Conservation (phyloP, 1,140 invertebrate species). For the Octopus bimaculoides region DNA sequence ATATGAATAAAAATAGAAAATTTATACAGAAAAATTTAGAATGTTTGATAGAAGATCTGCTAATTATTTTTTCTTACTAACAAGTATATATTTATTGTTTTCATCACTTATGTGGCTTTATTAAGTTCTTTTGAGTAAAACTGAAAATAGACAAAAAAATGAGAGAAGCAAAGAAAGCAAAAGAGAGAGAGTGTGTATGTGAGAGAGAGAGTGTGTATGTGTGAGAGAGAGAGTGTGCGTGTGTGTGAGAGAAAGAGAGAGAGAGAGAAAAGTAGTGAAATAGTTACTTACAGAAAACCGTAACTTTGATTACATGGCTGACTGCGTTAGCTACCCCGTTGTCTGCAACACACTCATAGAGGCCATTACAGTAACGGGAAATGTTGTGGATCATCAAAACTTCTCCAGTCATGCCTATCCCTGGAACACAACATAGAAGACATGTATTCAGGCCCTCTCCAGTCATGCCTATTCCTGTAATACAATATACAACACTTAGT, state of each 20-base stretch:
- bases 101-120: too few species aligned
- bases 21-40: too few species aligned
- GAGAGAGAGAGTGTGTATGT: neutral
- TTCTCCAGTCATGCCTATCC: conserved; percentile 37
- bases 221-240: neutral
- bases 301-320: conserved; percentile 42
- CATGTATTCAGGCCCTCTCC: conserved; percentile 9
- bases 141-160: neutral
- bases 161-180: neutral
- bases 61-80: too few species aligned
- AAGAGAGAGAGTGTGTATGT: neutral
- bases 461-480: conserved; percentile 6
- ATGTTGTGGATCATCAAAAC: conserved; percentile 48
- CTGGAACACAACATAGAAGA: conserved; percentile 26
- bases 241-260: neutral
- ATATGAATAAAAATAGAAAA: too few species aligned
- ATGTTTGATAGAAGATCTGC: too few species aligned
- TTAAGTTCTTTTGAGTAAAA: too few species aligned
- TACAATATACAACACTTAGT: neutral
- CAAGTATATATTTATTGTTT: too few species aligned
- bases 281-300: conserved; percentile 47
- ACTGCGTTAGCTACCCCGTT: conserved; percentile 46
- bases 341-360: conserved; percentile 49
- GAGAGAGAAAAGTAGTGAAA: neutral
- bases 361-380: conserved; percentile 44